Evolutionary conservation across 2,888 invertebrate species (phyloP), one percentile per base, ranked within the genome.

Genomic region (Merodon equestris): DNA sequence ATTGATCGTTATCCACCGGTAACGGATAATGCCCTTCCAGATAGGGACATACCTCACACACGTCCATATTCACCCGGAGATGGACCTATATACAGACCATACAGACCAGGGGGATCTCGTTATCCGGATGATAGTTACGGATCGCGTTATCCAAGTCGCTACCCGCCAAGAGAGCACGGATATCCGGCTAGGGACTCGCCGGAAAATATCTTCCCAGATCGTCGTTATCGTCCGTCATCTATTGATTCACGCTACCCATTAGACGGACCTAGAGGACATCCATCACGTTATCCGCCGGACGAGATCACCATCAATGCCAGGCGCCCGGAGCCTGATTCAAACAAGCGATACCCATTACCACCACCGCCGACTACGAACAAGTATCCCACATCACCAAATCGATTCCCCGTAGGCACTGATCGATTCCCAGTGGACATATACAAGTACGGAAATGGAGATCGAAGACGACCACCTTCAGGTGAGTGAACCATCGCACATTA

Each of bases 381-480:
- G 84, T 91, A 90, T 82, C 91, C 91, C 2, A 85, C 88, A 3
- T 89, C 88, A 5, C 85, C 88, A 1, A 92, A 91, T 83, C 89
- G 91, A 34, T 92, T 91, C 83, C 92, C 92, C 64, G 90, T 89
- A 82, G 90, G 89, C 71, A 87, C 85, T 14, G 90, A 90, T 76
- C 88, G 90, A 50, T 90, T 88, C 85, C 90, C 91, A 27, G 83
- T 87, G 34, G 87, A 88, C 61, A 88, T 89, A 72, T 88, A 87
- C 79, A 89, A 89, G 75, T 89, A 89, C 82, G 91, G 91, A 36
- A 92, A 91, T 84, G 89, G 91, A 1, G 91, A 90, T 61, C 89
- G 89, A 34, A 90, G 89, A 70, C 84, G 90, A 54, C 84, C 77
- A 1, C 9, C 60, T 9, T 17, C 74, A 79, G 79, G 79, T 79